Evolutionary conservation across 1,140 invertebrate genomes (phyloP), one percentile per base, ranked within the genome.

Genomic region (Macrobrachium nipponense): DNA sequence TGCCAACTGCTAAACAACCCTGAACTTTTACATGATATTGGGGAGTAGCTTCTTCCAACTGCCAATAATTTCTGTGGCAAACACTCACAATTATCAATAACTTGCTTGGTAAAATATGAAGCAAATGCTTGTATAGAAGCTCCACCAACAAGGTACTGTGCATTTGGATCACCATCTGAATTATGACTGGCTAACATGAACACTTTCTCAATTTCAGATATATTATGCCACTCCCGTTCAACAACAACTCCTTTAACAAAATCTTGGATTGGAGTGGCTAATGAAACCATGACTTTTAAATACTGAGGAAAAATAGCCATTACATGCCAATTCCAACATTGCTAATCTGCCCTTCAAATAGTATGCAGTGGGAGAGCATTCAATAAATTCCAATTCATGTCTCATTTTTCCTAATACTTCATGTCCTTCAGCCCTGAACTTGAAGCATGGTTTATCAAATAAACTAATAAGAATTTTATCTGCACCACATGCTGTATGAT

Each of bases 61-160:
- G 84, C 75, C n/a, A 80, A 15, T 20, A 86, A 61, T 66, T 64
- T 86, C 23, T 80, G 66, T 7, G 84, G 84, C 14, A 86, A 59
- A 18, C 58, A 58, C 10, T 86, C 84, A 23, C 17, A 6, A 36
- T 80, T 86, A 36, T 80, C 78, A 60, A 86, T 36, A 11, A 86
- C 36, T 23, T 86, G 84, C 36, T 86, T 86, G 20, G 84, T 75
- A 73, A 86, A 73, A 51, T 80, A 86, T 43, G 84, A 77, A 6
- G 68, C 61, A 80, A 86, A 86, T 72, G 84, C 84, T 62, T 66
- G 76, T 62, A 86, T 23, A 61, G 84, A 86, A 15, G 77, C 84
- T 60, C 84, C 84, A 61, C 84, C 84, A 44, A 86, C 77, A 20
- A 86, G 78, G 59, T 86, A 76, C 68, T 61, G 59, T 2, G 68